Evolutionary conservation across 2,797 vertebrate genomes (phyloP), one percentile per base, ranked within the genome.

Genomic region (Atherinosoma microstoma): DNA sequence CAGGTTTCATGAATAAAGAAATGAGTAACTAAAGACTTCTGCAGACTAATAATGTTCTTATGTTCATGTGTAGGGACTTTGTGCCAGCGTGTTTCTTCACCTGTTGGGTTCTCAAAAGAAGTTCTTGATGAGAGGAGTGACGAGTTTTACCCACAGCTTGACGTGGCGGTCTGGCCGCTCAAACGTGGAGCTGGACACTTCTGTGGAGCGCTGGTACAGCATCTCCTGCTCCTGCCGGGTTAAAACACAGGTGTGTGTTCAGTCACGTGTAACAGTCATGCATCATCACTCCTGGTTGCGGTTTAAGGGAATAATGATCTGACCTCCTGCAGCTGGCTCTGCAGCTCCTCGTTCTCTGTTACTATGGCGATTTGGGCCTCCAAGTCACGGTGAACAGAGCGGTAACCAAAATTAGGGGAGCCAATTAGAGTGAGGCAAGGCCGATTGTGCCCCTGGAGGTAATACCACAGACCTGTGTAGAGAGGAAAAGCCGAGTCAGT

Each of bases 391-490:
- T 99, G 97, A 81, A 99, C 97, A 0, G 97, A 99, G 78, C 98
- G 96, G 92, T 99, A 98, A 2, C 98, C 98, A 1, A 99, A 99
- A 92, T 99, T 99, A 61, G 98, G 98, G 68, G 98, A 99, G 87
- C 98, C 98, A 70, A 99, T 97, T 75, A 99, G 93, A 71, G 98
- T 99, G 78, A 99, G 97, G 83, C 97, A 99, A 69, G 98, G 98
- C 80, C 93, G 93, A 20, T 93, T 90, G 32, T 96, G 96, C 70
- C 96, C 97, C 60, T 94, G 91, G 84, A 98, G 94, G 94, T 99
- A 98, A 84, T 98, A 96, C 98, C 98, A 99, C 85, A 99, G 95
- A 87, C 98, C 98, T 99, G 94, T 6, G 35, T 47, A 61, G 76
- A 75, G 80, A 57, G 67, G 67, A 63, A 53, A 71, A 58, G 27